Evolutionary conservation across 2,113 vertebrate genomes (phyloP).

Genomic region (Monarcha castaneiventris): DNA sequence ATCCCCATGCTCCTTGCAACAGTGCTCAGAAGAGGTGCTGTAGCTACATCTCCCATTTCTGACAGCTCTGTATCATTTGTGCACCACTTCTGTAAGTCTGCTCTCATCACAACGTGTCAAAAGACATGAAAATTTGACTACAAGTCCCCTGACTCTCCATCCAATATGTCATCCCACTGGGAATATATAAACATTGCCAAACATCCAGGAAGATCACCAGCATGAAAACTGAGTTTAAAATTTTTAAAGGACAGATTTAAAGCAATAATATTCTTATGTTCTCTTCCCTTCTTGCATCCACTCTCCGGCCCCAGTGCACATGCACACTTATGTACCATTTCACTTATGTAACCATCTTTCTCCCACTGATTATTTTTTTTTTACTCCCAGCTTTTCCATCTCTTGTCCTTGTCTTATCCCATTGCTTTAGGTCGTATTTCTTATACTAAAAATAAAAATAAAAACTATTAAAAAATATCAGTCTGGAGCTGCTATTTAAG

Average conservation of each 20-base stretch:
- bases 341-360: not conserved
- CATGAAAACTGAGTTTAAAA: not conserved
- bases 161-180: not conserved
- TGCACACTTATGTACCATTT: not conserved
- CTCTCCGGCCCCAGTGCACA: not conserved
- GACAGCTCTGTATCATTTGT: not conserved
- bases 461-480: not conserved
- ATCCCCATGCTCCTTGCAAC: not conserved
- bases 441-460: not conserved
- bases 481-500: not conserved
- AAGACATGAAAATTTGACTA: not conserved
- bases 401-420: not conserved
- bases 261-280: not conserved
- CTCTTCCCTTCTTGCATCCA: not conserved
- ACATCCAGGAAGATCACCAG: not conserved
- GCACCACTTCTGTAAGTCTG: not conserved
- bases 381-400: not conserved
- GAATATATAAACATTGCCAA: not conserved
- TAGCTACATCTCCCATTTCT: not conserved
- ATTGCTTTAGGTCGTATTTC: not conserved
- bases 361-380: not conserved
- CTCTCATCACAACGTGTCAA: not conserved
- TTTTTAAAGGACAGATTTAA: not conserved
- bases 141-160: not conserved
- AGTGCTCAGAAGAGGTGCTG: not conserved